A percentile compares a stretch with the other conserved stretches of the same genome.
Evolutionary conservation across 1,140 invertebrate species (phyloP).

Genomic region (Ruditapes philippinarum): DNA sequence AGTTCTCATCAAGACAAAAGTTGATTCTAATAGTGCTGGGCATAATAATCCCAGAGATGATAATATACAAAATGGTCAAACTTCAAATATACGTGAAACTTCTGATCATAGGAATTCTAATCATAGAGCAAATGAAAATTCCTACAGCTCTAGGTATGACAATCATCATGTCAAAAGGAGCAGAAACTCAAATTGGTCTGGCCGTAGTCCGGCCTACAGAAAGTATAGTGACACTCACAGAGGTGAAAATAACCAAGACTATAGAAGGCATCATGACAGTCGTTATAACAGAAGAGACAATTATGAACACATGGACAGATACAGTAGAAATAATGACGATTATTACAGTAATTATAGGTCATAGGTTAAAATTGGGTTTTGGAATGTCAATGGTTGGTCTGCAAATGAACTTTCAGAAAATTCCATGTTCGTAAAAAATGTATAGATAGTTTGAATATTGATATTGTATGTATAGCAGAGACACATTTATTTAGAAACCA

Average conservation of each 20-base stretch:
- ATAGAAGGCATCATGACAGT: background rate
- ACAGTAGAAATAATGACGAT: background rate
- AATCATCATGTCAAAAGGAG: background rate
- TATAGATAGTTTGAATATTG: background rate
- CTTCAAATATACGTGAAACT: no score
- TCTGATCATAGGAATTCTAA: background rate
- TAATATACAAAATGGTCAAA: background rate
- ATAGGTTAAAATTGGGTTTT: conserved; percentile 3
- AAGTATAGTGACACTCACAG: background rate
- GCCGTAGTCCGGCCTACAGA: no score
- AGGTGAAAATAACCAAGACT: background rate
- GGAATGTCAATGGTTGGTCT: background rate
- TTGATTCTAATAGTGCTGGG: background rate
- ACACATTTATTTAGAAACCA: background rate
- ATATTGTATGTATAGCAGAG: conserved; percentile 24
- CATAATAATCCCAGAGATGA: conserved; percentile 16
- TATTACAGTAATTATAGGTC: background rate
- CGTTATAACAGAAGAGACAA: background rate
- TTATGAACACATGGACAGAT: background rate
- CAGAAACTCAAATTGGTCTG: background rate
- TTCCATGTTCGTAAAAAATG: background rate
- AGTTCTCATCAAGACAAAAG: background rate
- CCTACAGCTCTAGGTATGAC: background rate
- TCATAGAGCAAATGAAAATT: background rate
- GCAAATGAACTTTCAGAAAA: background rate